These are phyloP conservation scores for Motacilla alba DNA, from an alignment of 2,113 vertebrate genomes.

Conservation along the genomic window DNA sequence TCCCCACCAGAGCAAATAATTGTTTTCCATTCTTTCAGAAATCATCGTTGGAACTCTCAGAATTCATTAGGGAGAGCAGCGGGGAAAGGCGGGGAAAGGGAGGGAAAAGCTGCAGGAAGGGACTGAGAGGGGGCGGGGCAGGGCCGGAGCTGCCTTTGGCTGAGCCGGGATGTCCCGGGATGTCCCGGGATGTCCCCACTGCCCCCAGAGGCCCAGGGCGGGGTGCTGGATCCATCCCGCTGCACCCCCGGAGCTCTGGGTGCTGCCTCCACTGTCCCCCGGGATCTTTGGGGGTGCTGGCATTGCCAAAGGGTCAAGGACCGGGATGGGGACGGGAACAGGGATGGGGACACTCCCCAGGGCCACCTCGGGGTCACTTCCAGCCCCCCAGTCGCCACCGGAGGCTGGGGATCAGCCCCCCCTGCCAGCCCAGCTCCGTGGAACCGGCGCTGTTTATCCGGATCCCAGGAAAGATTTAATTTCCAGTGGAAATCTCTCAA, in stretches of 20 bases:
- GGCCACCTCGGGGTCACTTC: not conserved
- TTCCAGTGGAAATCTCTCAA: constrained; percentile 29
- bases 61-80: not conserved
- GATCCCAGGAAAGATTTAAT: constrained; percentile 20
- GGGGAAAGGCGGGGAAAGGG: not conserved
- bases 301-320: rapidly evolving
- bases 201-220: rapidly evolving
- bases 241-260: not conserved
- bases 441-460: not conserved
- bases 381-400: not conserved
- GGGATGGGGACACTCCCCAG: not conserved
- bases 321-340: rapidly evolving
- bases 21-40: constrained; percentile 39
- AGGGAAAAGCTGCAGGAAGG: not conserved
- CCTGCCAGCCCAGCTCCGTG: not conserved
- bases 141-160: not conserved
- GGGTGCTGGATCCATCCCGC: rapidly evolving
- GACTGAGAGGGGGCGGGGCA: not conserved
- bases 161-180: rapidly evolving
- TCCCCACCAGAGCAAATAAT: constrained; percentile 61
- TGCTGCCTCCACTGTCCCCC: rapidly evolving
- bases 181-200: rapidly evolving
- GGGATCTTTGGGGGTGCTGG: rapidly evolving
- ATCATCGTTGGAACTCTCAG: not conserved
- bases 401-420: not conserved